Conservation (phyloP, 2,113 vertebrate species). For the Notarius quadriscutis region DNA sequence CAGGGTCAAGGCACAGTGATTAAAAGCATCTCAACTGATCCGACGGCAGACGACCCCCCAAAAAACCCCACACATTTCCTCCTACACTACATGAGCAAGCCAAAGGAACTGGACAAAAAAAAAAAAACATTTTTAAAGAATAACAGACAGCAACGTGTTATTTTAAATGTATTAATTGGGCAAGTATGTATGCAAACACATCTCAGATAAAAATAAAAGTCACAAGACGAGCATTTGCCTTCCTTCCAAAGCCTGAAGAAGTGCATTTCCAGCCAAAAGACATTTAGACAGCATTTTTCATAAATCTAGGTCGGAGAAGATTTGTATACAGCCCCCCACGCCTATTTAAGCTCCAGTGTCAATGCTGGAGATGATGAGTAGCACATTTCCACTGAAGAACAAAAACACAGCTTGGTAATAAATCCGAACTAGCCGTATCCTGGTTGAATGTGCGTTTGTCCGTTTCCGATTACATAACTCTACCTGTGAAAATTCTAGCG, state of each 20-base stretch:
- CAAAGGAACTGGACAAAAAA: background rate
- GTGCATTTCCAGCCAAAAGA: background rate
- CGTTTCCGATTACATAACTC: background rate
- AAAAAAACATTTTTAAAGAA: background rate
- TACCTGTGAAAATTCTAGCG: background rate
- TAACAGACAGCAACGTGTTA: background rate
- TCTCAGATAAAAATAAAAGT: background rate
- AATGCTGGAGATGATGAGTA: background rate
- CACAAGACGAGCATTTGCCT: background rate
- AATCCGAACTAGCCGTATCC: background rate
- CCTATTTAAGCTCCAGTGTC: background rate
- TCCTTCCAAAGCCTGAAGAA: background rate
- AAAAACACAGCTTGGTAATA: conserved; percentile 4
- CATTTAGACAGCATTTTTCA: background rate
- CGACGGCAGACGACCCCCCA: background rate
- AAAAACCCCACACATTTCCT: background rate
- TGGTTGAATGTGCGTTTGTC: background rate
- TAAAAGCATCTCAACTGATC: background rate
- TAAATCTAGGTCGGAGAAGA: background rate
- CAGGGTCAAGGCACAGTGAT: background rate
- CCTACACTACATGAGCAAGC: background rate
- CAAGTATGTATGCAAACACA: background rate
- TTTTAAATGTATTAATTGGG: background rate
- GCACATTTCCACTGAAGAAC: background rate
- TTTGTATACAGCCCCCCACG: background rate